These are phyloP conservation scores for Tanypteryx hageni DNA, from an alignment of 2,888 invertebrate genomes.

Conservation along the genomic window DNA sequence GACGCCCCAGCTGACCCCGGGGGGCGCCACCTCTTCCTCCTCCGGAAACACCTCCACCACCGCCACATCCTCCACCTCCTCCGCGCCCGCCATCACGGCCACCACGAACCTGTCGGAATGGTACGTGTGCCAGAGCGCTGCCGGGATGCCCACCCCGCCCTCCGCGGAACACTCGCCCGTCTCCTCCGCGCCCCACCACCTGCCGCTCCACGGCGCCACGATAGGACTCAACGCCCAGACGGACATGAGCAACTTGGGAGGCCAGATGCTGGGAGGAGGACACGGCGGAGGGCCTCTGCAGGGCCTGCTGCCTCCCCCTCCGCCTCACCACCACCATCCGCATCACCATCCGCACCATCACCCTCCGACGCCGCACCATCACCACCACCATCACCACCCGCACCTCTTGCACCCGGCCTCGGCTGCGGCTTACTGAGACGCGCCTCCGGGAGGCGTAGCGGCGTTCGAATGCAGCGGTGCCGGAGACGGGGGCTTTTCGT, in stretches of 20 bases:
- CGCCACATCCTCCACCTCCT: slow-evolving; percentile 71
- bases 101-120: slow-evolving; percentile 86
- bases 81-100: slow-evolving; percentile 73
- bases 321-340: slow-evolving; percentile 72
- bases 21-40: slow-evolving; percentile 68
- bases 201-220: slow-evolving; percentile 75
- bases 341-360: slow-evolving; percentile 76
- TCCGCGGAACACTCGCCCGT: slow-evolving; percentile 83
- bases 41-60: slow-evolving; percentile 72
- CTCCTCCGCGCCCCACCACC: slow-evolving; percentile 78
- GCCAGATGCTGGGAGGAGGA: slow-evolving; percentile 41
- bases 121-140: slow-evolving; percentile 85
- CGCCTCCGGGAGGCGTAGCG: slow-evolving; percentile 70
- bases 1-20: slow-evolving; percentile 69
- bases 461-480: not conserved
- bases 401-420: slow-evolving; percentile 80
- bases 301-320: slow-evolving; percentile 44
- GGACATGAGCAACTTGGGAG: slow-evolving; percentile 48
- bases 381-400: slow-evolving; percentile 75
- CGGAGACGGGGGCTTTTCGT: slow-evolving; percentile 21
- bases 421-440: slow-evolving; percentile 85
- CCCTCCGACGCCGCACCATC: slow-evolving; percentile 78
- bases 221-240: slow-evolving; percentile 67
- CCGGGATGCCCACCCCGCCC: slow-evolving; percentile 80
- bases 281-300: slow-evolving; percentile 49